phyloP scores from a whole-genome alignment of 2,888 invertebrate species.

The Rhimphoctona megacephalus region DNA sequence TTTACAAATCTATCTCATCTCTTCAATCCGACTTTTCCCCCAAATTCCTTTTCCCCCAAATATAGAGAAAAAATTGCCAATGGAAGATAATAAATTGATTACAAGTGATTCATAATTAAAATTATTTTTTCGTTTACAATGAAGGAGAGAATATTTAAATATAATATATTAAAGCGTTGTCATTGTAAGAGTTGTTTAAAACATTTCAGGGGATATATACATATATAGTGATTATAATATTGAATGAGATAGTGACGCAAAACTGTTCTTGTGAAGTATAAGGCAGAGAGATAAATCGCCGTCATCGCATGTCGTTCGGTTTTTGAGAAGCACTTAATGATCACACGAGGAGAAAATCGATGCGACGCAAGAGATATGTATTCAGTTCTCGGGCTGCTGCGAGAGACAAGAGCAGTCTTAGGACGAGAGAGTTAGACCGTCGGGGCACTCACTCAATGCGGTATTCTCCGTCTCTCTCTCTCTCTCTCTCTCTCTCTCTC shows the following conservation, averaged over 20 bases:
- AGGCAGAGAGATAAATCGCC: slow-evolving; percentile 49
- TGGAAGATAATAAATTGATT: neutral
- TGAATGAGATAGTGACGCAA: slow-evolving; percentile 31
- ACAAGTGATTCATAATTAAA: neutral
- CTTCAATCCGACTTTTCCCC: too few species aligned
- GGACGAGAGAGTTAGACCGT: slow-evolving; percentile 47
- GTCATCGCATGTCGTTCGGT: slow-evolving; percentile 51
- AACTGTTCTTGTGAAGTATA: slow-evolving; percentile 10
- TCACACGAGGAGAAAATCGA: slow-evolving; percentile 70
- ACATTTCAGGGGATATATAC: neutral
- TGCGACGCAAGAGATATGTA: slow-evolving; percentile 67
- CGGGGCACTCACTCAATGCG: slow-evolving; percentile 6
- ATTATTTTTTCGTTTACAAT: neutral
- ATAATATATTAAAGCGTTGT: neutral
- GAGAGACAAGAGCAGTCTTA: slow-evolving; percentile 55
- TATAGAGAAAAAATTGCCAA: neutral
- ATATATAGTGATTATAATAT: slow-evolving; percentile 38
- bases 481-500: neutral
- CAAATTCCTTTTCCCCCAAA: neutral
- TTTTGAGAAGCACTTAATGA: slow-evolving; percentile 64
- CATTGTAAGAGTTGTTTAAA: slow-evolving; percentile 6
- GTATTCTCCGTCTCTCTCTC: neutral
- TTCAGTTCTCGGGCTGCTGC: slow-evolving; percentile 45
- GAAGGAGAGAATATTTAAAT: slow-evolving; percentile 4
- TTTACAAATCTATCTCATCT: too few species aligned